These are phyloP conservation scores for Seriola aureovittata DNA, from an alignment of 2,113 vertebrate genomes.

Conservation along the genomic window DNA sequence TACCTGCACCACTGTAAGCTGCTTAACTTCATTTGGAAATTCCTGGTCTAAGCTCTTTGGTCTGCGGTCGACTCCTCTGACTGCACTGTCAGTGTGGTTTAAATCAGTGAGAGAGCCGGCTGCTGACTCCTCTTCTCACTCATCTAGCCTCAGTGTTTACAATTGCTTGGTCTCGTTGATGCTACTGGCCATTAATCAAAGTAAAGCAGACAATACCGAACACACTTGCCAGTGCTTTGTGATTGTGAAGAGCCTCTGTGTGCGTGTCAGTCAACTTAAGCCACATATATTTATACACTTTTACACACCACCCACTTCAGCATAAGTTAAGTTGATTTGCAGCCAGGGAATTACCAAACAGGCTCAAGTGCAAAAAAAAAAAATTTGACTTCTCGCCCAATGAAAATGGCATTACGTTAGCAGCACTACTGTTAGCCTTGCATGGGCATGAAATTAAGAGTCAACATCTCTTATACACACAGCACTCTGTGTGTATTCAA, in stretches of 20 bases:
- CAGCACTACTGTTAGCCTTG: background rate
- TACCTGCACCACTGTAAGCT: constrained; percentile 70
- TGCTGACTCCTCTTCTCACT: constrained; percentile 41
- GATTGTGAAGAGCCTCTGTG: background rate
- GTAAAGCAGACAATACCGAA: background rate
- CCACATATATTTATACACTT: background rate
- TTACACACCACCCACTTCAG: constrained; percentile 2
- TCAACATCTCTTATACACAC: background rate
- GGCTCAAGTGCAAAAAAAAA: constrained; percentile 7
- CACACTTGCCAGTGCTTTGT: background rate
- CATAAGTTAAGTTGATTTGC: background rate
- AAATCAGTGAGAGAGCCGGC: constrained; percentile 49
- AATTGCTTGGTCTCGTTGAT: background rate
- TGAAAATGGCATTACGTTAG: background rate
- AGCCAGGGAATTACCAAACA: constrained; percentile 45
- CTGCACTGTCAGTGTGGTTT: constrained; percentile 53
- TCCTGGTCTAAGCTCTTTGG: constrained; percentile 61
- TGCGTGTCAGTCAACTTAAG: background rate
- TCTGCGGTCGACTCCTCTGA: constrained; percentile 27
- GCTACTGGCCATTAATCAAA: background rate
- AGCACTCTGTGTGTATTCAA: background rate
- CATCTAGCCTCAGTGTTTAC: constrained; percentile 18
- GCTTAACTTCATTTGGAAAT: constrained; percentile 73
- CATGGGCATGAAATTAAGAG: constrained; percentile 12
- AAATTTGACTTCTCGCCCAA: background rate